Percentiles rank a stretch among this genome's conserved stretches.
Conservation (phyloP, 2,113 vertebrate species). For the Colistium nudipinnis region DNA sequence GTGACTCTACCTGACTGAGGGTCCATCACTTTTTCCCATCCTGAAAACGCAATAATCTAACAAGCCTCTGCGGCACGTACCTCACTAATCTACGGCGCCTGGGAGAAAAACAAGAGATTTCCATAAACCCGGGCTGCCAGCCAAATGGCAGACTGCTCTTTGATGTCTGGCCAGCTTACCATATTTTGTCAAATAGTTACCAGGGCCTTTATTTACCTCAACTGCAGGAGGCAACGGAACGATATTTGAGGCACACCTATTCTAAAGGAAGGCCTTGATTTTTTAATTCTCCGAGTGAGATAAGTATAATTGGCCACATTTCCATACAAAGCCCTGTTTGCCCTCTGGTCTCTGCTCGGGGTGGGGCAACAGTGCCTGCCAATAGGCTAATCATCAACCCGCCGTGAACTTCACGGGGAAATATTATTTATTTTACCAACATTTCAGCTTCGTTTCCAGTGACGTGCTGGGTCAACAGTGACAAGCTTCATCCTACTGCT, state of each 20-base stretch:
- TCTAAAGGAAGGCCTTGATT: neutral
- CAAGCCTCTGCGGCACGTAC: neutral
- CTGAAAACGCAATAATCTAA: conserved; percentile 9
- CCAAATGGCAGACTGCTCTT: neutral
- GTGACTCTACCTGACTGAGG: conserved; percentile 37
- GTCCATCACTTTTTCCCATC: conserved; percentile 22
- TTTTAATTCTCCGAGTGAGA: neutral
- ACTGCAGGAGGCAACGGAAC: neutral
- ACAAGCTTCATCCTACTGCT: too few species aligned
- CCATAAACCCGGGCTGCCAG: conserved; percentile 4
- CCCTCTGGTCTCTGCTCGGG: neutral
- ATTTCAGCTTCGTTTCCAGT: too few species aligned
- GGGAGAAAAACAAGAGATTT: neutral
- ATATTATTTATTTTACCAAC: too few species aligned
- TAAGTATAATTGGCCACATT: neutral
- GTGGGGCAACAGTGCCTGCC: neutral
- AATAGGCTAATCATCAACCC: too few species aligned
- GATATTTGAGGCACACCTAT: neutral
- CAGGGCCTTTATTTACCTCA: neutral
- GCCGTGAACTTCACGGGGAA: too few species aligned
- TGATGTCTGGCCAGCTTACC: neutral
- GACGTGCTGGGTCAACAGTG: too few species aligned
- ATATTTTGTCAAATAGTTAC: neutral
- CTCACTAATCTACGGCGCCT: conserved; percentile 1
- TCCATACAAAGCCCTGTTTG: neutral